Evolutionary conservation across 2,113 vertebrate species (phyloP).

Genomic region (Anolis carolinensis): DNA sequence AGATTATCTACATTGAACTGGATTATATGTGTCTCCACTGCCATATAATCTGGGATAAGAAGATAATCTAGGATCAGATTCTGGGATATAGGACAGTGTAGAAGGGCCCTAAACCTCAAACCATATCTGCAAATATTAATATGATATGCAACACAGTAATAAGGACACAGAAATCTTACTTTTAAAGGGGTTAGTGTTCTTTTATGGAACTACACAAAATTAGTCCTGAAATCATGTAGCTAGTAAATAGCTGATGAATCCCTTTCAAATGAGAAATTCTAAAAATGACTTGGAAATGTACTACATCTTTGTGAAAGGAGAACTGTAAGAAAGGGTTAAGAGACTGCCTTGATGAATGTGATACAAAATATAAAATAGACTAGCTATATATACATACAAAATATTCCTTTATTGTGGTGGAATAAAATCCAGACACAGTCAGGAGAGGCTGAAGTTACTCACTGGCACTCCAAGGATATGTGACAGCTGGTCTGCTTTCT

Average conservation of each 20-base stretch:
- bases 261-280: not conserved
- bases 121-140: not conserved
- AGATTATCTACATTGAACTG: too few species aligned
- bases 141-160: not conserved
- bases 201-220: not conserved
- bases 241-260: not conserved
- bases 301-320: not conserved
- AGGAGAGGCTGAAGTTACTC: conserved; percentile 60
- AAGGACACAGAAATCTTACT: not conserved
- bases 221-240: not conserved
- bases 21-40: too few species aligned
- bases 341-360: not conserved
- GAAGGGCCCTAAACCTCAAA: too few species aligned
- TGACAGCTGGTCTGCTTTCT: conserved; percentile 87
- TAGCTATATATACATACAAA: not conserved
- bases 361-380: not conserved
- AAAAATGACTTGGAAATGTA: not conserved
- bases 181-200: not conserved
- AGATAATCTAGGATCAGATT: too few species aligned
- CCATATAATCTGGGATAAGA: too few species aligned
- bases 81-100: too few species aligned
- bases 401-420: not conserved
- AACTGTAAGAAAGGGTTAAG: not conserved
- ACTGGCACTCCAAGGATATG: conserved; percentile 84
- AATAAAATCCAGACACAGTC: not conserved